Evolutionary conservation across 2,797 vertebrate species (phyloP), one percentile per base, ranked within the genome.

Genomic region (Molossus alvarezi): DNA sequence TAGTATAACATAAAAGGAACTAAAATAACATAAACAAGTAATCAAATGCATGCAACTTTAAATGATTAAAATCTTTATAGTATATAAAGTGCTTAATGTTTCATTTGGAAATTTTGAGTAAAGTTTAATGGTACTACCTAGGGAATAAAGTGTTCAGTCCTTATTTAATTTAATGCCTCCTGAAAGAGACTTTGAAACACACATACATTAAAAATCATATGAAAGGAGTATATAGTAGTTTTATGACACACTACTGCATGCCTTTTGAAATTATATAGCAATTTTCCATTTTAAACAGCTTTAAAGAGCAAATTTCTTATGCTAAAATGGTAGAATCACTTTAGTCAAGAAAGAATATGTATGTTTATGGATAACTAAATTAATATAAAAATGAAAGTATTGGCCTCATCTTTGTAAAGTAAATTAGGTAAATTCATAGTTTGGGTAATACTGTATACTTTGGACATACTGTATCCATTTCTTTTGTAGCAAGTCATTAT

Each of bases 81-180:
- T 67, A 5, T 88, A 55, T 48, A 15, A 94, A 69, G 12, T 76
- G 4, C 25, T 91, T 13, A 33, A 9, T 90, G 91, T 80, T 97
- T 94, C 67, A 76, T 72, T 77, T 95, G 91, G 65, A 91, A 93
- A 87, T 64, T 93, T 37, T 64, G 53, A 58, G 25, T 71, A 72
- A 71, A 13, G 14, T 60, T 96, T 95, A 57, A 90, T 75, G 76
- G 69, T n/a, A 58, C 51, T 80, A 23, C 18, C 29, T 29, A 76
- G 65, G 65, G 75, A 93, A 87, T 80, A 76, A 81, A 64, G n/a
- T 81, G 7, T 45, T 84, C 29, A 89, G 29, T 6, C 7, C 67
- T 77, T 92, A 86, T 80, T 96, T 96, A 82, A 72, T 95, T 97
- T 89, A 96, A 92, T 94, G 88, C 80, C 64, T 72, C 93, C 71